Evolutionary conservation across 1,140 invertebrate species (phyloP).

Genomic region (Habropoda laboriosa): DNA sequence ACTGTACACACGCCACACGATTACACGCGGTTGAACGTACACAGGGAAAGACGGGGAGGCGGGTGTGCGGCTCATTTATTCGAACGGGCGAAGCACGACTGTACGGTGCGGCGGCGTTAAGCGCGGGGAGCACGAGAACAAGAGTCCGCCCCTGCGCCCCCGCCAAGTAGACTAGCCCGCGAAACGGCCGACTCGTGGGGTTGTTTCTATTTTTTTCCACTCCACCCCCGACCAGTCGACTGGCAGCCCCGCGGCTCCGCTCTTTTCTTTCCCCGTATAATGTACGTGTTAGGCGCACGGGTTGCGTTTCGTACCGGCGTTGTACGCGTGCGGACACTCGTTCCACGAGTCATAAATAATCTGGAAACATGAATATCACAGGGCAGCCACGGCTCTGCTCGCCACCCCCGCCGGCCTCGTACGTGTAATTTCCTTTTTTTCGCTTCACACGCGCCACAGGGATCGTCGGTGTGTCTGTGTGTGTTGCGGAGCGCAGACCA

Average conservation of each 20-base stretch:
- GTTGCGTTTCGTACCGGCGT: constrained; percentile 60
- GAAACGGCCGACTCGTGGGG: constrained; percentile 16
- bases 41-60: neutral
- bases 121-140: constrained; percentile 7
- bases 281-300: constrained; percentile 67
- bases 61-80: constrained; percentile 33
- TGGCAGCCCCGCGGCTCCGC: constrained; percentile 13
- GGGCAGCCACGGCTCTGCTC: constrained; percentile 33
- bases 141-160: constrained; percentile 24
- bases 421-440: constrained; percentile 26
- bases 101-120: constrained; percentile 24
- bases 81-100: constrained; percentile 15
- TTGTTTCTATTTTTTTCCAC: constrained; percentile 51
- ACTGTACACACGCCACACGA: neutral
- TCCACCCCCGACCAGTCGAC: constrained; percentile 21
- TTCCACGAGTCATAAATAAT: constrained; percentile 70
- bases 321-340: constrained; percentile 67
- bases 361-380: constrained; percentile 72
- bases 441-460: constrained; percentile 14
- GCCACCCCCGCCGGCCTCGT: constrained; percentile 4
- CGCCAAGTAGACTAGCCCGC: neutral
- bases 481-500: neutral
- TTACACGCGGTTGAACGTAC: neutral
- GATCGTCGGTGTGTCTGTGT: constrained; percentile 19
- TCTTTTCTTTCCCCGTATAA: constrained; percentile 54